Base-by-base conservation (phyloP, 1,140 invertebrate species). In the Aphaenogaster ashmeadi region DNA sequence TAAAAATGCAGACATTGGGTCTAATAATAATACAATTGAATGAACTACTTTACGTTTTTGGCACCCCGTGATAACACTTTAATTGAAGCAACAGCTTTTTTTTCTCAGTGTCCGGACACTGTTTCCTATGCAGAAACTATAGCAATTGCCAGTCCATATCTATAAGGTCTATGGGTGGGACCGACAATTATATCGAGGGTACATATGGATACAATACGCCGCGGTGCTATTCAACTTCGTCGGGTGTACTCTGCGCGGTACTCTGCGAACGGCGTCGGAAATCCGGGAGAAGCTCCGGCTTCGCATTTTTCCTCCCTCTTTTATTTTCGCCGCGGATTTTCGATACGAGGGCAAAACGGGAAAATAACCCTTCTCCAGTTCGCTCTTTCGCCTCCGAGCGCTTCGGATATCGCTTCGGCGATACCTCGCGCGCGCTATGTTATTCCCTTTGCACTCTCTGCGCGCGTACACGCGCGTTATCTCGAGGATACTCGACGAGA, bases 351-450 rank as follows among this genome's bases (percentile, higher is more conserved):
- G 47, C 21, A 52, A 50, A 72, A 50, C 36, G 36, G 41, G 47
- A 79, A 66, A 77, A 41, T 79, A 66, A 50, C 27, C 44, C 27
- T 13, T 36, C 60, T 78, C 18, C 27, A 64, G 75, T 79, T 64
- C 60, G 56, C 77, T 78, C 15, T 64, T 62, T 77, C 13, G 21
- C 21, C 41, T 78, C 9, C 15, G 74, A 77, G 27, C 38, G 21
- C 15, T 75, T 56, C n/a, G 36, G 27, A 47, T 62, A 44, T 60
- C 15, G 44, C 27, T 79, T 44, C 44, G 27, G 15, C 21, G 18
- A 41, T 18, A 18, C 18, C n/a, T 64, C 38, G 52, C 21, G 18
- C 38, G 15, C 56, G 58, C 13, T 36, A 38, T n/a, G 21, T 44
- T 36, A 47, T 33, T 64, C 54, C 21, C 38, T 60, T 77, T n/a